Evolutionary conservation across 1,140 invertebrate species (phyloP).

Genomic region (Aphis gossypii): DNA sequence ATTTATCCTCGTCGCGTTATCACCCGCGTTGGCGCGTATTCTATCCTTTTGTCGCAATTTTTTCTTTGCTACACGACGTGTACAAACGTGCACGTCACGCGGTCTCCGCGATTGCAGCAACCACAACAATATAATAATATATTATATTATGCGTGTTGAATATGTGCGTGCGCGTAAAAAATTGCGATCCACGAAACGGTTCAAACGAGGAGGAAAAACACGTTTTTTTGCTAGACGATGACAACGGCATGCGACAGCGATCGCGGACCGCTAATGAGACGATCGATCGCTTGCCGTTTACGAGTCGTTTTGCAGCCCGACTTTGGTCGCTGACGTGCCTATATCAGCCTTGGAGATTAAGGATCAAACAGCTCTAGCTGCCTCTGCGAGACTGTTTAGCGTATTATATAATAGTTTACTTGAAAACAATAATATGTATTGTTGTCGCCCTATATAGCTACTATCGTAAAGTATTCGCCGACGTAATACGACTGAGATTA

Average conservation of each 20-base stretch:
- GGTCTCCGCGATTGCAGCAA: background rate
- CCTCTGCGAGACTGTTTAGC: background rate
- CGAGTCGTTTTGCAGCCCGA: background rate
- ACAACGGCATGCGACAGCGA: background rate
- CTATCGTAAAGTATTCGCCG: background rate
- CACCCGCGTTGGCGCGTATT: background rate
- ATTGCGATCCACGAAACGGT: background rate
- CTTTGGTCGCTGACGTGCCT: background rate
- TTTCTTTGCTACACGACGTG: conserved; percentile 11
- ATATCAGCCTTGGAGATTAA: background rate
- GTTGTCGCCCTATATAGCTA: background rate
- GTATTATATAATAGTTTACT: background rate
- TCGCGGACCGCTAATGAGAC: background rate
- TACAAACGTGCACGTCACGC: background rate
- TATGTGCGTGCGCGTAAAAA: background rate
- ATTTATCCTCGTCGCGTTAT: conserved; percentile 10
- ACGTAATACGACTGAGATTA: background rate
- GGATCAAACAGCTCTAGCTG: background rate
- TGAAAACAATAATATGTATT: background rate
- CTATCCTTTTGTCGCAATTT: background rate
- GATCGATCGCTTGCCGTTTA: background rate
- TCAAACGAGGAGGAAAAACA: background rate
- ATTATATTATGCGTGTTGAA: background rate
- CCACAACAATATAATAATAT: background rate
- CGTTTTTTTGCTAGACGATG: background rate